These are phyloP conservation scores for Sebastes goodei DNA, from an alignment of 2,797 vertebrate species.

Conservation along the genomic window DNA sequence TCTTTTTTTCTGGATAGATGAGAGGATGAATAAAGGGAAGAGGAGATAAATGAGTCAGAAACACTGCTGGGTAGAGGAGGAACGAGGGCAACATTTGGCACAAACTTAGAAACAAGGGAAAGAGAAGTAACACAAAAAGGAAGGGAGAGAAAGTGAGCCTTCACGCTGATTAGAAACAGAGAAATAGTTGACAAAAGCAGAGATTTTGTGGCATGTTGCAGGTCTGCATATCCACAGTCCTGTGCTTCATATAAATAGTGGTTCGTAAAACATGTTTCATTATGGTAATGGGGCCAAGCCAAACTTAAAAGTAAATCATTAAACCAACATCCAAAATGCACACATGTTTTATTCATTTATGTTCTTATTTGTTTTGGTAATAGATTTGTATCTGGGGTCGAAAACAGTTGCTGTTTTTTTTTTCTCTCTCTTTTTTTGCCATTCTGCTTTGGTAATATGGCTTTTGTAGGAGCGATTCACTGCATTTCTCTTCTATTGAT, in stretches of 20 bases:
- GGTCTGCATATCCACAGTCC: neutral
- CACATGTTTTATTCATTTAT: neutral
- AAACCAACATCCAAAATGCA: neutral
- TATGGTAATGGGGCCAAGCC: neutral
- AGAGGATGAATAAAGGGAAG: slow-evolving; percentile 30
- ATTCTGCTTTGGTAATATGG: neutral
- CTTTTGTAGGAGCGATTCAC: neutral
- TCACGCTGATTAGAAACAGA: neutral
- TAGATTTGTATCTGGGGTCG: neutral
- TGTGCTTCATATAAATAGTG: neutral
- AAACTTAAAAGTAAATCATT: neutral
- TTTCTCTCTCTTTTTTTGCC: neutral
- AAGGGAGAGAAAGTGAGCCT: neutral
- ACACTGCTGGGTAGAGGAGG: neutral
- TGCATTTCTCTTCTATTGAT: neutral
- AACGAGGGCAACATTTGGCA: slow-evolving; percentile 6
- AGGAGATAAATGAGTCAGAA: slow-evolving; percentile 19
- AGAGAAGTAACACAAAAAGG: neutral
- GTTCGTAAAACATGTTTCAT: neutral
- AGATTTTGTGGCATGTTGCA: neutral
- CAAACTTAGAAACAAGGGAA: neutral
- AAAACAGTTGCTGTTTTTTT: neutral
- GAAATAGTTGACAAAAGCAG: neutral
- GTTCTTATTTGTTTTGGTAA: neutral
- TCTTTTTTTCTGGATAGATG: slow-evolving; percentile 1